Base-by-base conservation (phyloP, 2,888 invertebrate genomes). In the Chouioia cunea region DNA sequence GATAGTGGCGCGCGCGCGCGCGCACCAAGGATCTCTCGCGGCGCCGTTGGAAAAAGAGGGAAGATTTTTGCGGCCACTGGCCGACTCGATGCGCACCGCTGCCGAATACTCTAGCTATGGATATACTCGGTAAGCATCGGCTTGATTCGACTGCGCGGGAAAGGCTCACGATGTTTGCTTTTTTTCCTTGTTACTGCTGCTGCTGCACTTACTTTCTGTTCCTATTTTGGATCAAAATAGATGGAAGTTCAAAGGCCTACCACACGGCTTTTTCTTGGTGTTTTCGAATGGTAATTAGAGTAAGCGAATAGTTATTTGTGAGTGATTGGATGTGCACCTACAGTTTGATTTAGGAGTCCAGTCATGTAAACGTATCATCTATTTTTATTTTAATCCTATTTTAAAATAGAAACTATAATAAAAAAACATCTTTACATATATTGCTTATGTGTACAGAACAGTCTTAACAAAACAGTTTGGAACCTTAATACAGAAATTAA, bases 1-100 rank as follows among this genome's bases (percentile, higher is more conserved):
- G 36, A 43, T 44, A 22, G 20, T 16, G 18, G 54, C 60, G 23
- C 22, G 66, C 60, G 48, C 66, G 36, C 48, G 47, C 36, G 18
- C 46, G 47, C 22, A 52, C 18, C 48, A 22, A 22, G 52, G 18
- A 36, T 36, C 36, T 36, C 36, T 36, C 58, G 44, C 16, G n/a
- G 47, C 23, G 47, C 63, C 20, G 63, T 18, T 46, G 36, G 60
- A 46, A 12, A 59, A 10, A n/a, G 48, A 36, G 23, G 18, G 56
- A 54, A 15, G 67, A 65, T 43, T 62, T 60, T 62, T 22, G 60
- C 59, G 70, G 70, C 65, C 60, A 65, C 65, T 70, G 69, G 63
- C 69, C 69, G 68, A 23, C 27, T 43, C 27, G 59, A 18, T 36
- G 15, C 36, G 56, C 65, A 56, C 47, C 60, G 52, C 47, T 54